Conservation (phyloP, 2,797 vertebrate genomes). For the Naso thynnoides region DNA sequence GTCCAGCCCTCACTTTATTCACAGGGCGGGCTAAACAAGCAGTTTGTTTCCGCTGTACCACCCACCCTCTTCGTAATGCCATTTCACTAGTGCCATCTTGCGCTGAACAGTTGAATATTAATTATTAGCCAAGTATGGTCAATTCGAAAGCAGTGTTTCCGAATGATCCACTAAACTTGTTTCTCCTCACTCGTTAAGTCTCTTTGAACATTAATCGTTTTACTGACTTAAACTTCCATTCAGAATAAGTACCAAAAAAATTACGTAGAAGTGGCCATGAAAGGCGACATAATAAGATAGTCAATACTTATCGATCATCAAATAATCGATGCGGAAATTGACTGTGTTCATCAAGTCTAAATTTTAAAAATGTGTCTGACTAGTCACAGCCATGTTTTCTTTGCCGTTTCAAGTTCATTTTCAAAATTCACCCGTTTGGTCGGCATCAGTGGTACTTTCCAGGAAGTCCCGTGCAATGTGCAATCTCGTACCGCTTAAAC, state of each 20-base stretch:
- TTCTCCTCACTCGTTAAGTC: too few species aligned
- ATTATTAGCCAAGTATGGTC: neutral
- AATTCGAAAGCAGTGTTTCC: neutral
- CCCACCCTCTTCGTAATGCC: too few species aligned
- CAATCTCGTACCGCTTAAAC: neutral
- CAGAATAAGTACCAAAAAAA: neutral
- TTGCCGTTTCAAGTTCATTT: neutral
- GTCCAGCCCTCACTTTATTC: conserved; percentile 13
- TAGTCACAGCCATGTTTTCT: neutral
- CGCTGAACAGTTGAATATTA: neutral
- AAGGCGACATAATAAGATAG: neutral
- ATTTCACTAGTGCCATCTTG: neutral
- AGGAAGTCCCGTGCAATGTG: conserved; percentile 61
- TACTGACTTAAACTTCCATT: neutral
- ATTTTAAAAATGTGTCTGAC: neutral
- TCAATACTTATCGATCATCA: neutral
- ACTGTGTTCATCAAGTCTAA: neutral
- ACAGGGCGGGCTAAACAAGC: conserved; percentile 18
- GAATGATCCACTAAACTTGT: neutral
- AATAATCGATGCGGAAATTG: neutral
- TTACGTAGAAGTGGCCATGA: neutral
- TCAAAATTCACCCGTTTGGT: neutral
- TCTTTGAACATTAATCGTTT: neutral
- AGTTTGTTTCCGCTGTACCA: neutral
- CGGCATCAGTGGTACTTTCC: conserved; percentile 68